Conservation (phyloP, 1,140 invertebrate species). For the Ceratina australensis region DNA sequence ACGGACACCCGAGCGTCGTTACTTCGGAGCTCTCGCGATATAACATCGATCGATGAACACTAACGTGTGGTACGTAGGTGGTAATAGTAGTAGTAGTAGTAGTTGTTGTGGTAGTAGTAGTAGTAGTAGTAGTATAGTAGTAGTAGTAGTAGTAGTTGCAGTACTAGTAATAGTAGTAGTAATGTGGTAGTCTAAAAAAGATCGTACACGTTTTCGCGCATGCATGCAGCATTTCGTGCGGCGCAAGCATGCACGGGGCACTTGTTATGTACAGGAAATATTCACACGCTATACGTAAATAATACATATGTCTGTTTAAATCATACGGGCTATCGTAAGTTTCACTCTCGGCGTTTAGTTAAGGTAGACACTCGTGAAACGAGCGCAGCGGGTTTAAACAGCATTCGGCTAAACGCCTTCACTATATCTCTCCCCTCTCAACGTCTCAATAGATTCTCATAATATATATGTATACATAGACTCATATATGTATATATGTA, state of each 20-base stretch:
- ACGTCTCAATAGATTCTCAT: slow-evolving; percentile 26
- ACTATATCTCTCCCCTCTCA: background rate
- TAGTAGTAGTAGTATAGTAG: slow-evolving; percentile 1
- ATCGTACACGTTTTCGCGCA: slow-evolving; percentile 32
- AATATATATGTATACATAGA: slow-evolving; percentile 3
- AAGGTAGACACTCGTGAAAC: slow-evolving; percentile 25
- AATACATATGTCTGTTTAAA: slow-evolving; percentile 13
- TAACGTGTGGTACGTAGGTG: slow-evolving; percentile 48
- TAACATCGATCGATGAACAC: slow-evolving; percentile 56
- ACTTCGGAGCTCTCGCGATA: slow-evolving; percentile 23
- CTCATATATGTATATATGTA: slow-evolving; percentile 25
- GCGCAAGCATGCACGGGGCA: slow-evolving; percentile 38
- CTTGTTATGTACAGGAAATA: slow-evolving; percentile 47
- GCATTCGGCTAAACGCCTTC: background rate
- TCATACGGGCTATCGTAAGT: slow-evolving; percentile 10
- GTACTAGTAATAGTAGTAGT: slow-evolving; percentile 11
- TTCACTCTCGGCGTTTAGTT: background rate
- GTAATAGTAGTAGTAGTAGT: background rate
- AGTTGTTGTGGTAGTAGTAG: background rate
- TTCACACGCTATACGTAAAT: slow-evolving; percentile 24
- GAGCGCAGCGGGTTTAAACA: slow-evolving; percentile 6
- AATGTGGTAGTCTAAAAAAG: slow-evolving; percentile 29
- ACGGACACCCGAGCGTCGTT: slow-evolving; percentile 17
- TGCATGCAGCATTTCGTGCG: slow-evolving; percentile 28
- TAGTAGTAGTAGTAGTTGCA: background rate